A percentile compares a stretch with the other conserved stretches of the same genome.
Conservation (phyloP, 2,113 vertebrate species). For the cat (Felis catus) region F.catus_Fca126_mat1.0 CM031419.1:149368001-149368500, state of each 20-base stretch:
- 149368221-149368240: too few relatives aligned
- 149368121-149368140: too few relatives aligned
- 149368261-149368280: background rate
- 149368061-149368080: too few relatives aligned
- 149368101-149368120: too few relatives aligned
- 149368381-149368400: conserved; percentile 6
- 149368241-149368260: background rate
- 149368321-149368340: conserved; percentile 22
- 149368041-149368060: rapidly evolving
- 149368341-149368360: background rate
- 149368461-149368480: background rate
- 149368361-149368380: conserved; percentile 32
- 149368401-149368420: background rate
- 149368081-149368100: too few relatives aligned
- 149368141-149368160: too few relatives aligned
- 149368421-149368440: background rate
- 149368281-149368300: background rate
- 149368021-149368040: too few relatives aligned
- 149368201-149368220: too few relatives aligned
- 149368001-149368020: too few relatives aligned
- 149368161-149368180: too few relatives aligned
- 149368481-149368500: background rate
- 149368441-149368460: conserved; percentile 36
- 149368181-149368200: too few relatives aligned
- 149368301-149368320: background rate